Evolutionary conservation across 2,888 invertebrate species (phyloP).

Genomic region (Drosophila leonis): DNA sequence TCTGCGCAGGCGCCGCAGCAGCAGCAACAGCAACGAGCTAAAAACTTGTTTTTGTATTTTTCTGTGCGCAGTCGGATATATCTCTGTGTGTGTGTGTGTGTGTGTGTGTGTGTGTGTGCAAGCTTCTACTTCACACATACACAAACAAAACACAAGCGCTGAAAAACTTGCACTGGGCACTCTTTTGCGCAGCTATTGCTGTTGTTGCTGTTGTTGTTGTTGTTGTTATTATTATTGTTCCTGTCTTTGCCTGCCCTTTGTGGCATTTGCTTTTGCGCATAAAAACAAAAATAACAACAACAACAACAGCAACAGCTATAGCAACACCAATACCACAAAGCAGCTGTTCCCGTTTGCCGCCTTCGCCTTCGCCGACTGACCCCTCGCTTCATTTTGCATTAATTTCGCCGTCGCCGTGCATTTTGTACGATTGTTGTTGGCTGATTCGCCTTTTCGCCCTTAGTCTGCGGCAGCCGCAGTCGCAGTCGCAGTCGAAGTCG

Average conservation of each 20-base stretch:
- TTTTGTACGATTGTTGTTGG: conserved; percentile 21
- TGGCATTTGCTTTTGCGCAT: conserved; percentile 22
- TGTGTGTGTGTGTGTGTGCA: conserved; percentile 25
- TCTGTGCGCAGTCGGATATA: conserved; percentile 32
- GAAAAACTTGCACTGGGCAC: conserved; percentile 38
- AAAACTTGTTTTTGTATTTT: conserved; percentile 59
- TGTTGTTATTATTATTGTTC: conserved; percentile 15
- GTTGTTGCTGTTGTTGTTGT: conserved; percentile 14
- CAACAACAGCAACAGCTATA: conserved; percentile 20
- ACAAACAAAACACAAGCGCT: conserved; percentile 14
- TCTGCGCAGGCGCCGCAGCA: conserved; percentile 62
- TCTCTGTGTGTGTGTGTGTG: conserved; percentile 8
- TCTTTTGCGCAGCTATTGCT: conserved; percentile 14
- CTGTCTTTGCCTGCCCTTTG: conserved; percentile 53
- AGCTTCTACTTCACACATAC: conserved; percentile 39
- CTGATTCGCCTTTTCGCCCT: conserved; percentile 14
- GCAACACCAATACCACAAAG: conserved; percentile 26
- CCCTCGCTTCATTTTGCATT: conserved; percentile 55
- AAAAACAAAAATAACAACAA: conserved; percentile 5
- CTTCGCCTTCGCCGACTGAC: conserved; percentile 30
- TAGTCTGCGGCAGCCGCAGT: conserved; percentile 5
- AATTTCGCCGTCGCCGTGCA: conserved; percentile 55
- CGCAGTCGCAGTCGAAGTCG: conserved; percentile 3
- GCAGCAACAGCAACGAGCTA: conserved; percentile 4
- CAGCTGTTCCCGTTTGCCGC: conserved; percentile 56